Evolutionary conservation across 2,113 vertebrate species (phyloP), one percentile per base, ranked within the genome.

Genomic region (Anarrhichthys ocellatus): DNA sequence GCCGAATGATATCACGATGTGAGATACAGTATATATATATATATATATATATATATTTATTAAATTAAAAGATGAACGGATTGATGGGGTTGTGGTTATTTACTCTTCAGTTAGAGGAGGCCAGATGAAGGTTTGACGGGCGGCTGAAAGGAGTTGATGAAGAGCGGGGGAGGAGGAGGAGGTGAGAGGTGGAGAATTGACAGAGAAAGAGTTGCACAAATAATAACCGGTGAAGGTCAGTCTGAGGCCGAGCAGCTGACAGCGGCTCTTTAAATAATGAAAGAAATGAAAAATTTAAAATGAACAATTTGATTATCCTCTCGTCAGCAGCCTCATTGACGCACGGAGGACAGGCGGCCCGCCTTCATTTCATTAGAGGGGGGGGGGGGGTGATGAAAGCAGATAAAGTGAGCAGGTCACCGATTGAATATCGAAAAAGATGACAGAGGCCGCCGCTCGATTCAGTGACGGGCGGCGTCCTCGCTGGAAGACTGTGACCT

Each of bases 231-330:
- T 70, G 73, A 86, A 89, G 87, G 87, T 89, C 81, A 77, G 64
- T 32, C 48, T 64, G 76, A 85, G 87, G 76, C 80, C 64, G 56
- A 65, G 80, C 48, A 24, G 83, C 83, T 83, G 85, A 87, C 86
- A 69, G 86, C 74, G 42, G 56, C 69, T 86, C 81, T 87, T 88
- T 80, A 83, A 86, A 88, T 80, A 78, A 83, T 81, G 76, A 86
- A 86, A 85, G 73, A 86, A 83, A 86, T 83, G 87, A 89, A 80
- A 81, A 86, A 86, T 86, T 81, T 58, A 81, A 86, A 86, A 86
- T 74, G 80, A 88, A 81, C 83, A 65, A 74, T 83, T 76, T 89
- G 81, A 89, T 89, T 83, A 86, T 78, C 59, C 29, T 70, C 68
- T 79, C 73, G 68, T 74, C 80, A 73, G 76, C 63, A 4, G 48